Base-by-base conservation (phyloP, 2,888 invertebrate species). In the Bhutanitis thaidina region DNA sequence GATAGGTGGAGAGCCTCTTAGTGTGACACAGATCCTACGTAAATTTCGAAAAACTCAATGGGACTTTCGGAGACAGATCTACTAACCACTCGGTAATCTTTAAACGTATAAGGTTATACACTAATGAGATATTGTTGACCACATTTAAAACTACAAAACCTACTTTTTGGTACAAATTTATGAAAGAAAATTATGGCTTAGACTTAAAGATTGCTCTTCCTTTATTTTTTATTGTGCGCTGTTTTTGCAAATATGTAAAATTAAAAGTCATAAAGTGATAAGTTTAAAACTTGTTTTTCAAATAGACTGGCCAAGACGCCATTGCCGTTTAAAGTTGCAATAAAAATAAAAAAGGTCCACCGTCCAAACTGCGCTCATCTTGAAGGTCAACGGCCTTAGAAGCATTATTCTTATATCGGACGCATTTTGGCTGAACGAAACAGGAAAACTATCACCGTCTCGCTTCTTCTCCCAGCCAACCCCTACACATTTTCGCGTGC, bases 341-440 rank as follows among this genome's bases (percentile, higher is more conserved):
- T 56, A 60, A 63, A 69, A 60, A 57, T 59, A 66, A 69, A 69
- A 69, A 61, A 25, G 16, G 56, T 58, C 58, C 46, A 55, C 56
- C 58, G 60, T 60, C 70, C 65, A 73, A 73, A 74, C 69, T 70
- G 68, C 65, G 63, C 69, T 67, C 66, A 72, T 71, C 67, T 70
- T 67, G 70, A 77, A 78, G 75, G 87, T 84, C 83, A 73, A 76
- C 59, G 81, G 77, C 84, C 86, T 78, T 78, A 80, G 70, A 77
- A 78, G 76, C 82, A 84, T 88, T 86, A 88, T 87, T 87, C 88
- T 88, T 87, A 84, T 87, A 87, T 86, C 78, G 82, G 85, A 77
- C 76, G 82, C 86, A 85, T 84, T 88, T 88, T 80, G 88, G 88
- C 73, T 71, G 69, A 72, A 71, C 72, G 80, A 77, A 85, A 80